Base-by-base conservation (phyloP, 2,888 invertebrate species). In the Tetranychus piercei region DNA sequence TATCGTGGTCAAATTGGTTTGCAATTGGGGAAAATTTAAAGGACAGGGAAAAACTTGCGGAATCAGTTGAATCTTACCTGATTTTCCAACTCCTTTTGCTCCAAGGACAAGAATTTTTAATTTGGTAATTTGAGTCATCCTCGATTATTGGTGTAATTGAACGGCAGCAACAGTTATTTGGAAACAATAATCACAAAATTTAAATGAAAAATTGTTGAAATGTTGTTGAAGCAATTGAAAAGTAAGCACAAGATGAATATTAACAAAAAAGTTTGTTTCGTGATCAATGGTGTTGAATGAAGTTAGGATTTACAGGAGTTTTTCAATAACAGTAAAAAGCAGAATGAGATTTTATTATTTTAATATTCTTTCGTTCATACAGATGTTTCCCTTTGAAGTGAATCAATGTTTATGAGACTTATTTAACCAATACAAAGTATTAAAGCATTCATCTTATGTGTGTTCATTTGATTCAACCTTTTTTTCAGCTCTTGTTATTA, bases 51-150 rank as follows among this genome's bases (percentile, higher is more conserved):
- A 15, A 15, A 70, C 7, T 73, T 18, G 15, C 9, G 44, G 18
- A 45, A 9, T 65, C 34, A 73, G 7, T 69, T 23, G 70, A 69
- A 5, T 22, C 74, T 74, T 74, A 74, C 74, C 74, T 45, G 71
- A 71, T 43, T 74, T 74, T 23, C 74, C 74, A 23, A 74, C 74
- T 65, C 74, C 71, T 71, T 71, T 74, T 18, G 45, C 71, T 71
- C 74, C 74, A 20, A 74, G 43, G 1, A 74, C 74, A 9, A 74
- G 64, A 43, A 74, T 45, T 34, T 74, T 74, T n/a, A 74, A 70
- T 23, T 43, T 43, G 15, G 74, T 70, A 55, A 74, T 15, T 71
- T 74, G 74, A 64, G 74, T 74, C 74, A 74, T 74, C 23, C 6
- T 69, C 6, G 8, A 69, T n/a, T n/a, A 4, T 69, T 11, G 34